Percentiles rank a stretch among this genome's conserved stretches.
Evolutionary conservation across 2,113 vertebrate species (phyloP).

Genomic region (Ardeotis arabs): DNA sequence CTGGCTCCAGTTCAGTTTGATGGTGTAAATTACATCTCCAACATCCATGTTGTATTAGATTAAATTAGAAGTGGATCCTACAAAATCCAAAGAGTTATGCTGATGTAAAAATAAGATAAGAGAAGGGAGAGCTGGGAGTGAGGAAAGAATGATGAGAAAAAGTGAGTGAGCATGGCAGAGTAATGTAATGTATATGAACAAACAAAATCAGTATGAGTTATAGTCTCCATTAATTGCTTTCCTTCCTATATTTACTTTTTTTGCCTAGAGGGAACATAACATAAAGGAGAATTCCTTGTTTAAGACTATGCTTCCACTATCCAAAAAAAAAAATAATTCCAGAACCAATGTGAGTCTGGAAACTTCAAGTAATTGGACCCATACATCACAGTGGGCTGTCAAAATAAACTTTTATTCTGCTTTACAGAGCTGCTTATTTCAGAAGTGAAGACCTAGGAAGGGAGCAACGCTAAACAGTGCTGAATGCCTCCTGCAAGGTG

Average conservation of each 20-base stretch:
- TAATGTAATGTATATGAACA: neutral
- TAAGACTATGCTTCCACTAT: constrained; percentile 6
- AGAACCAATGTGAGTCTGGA: constrained; percentile 4
- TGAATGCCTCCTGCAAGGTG: constrained; percentile 33
- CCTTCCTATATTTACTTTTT: constrained; percentile 4
- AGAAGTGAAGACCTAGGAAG: neutral
- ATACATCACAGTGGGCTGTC: constrained; percentile 24
- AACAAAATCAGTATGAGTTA: constrained; percentile 8
- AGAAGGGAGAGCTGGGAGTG: neutral
- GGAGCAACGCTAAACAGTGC: neutral
- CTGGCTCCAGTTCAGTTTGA: neutral
- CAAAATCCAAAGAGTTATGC: neutral
- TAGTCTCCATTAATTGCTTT: constrained; percentile 40
- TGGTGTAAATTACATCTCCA: constrained; percentile 42
- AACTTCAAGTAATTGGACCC: constrained; percentile 22
- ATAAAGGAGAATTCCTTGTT: constrained; percentile 27
- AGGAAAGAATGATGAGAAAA: neutral
- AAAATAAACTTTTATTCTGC: constrained; percentile 9
- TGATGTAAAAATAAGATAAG: neutral
- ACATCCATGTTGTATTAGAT: neutral
- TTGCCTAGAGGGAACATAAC: constrained; percentile 16
- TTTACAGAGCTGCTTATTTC: neutral
- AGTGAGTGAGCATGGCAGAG: neutral
- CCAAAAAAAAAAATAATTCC: neutral
- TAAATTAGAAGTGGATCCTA: neutral